These are phyloP conservation scores for Helicoverpa armigera DNA, from an alignment of 1,140 invertebrate genomes.

Conservation along the genomic window DNA sequence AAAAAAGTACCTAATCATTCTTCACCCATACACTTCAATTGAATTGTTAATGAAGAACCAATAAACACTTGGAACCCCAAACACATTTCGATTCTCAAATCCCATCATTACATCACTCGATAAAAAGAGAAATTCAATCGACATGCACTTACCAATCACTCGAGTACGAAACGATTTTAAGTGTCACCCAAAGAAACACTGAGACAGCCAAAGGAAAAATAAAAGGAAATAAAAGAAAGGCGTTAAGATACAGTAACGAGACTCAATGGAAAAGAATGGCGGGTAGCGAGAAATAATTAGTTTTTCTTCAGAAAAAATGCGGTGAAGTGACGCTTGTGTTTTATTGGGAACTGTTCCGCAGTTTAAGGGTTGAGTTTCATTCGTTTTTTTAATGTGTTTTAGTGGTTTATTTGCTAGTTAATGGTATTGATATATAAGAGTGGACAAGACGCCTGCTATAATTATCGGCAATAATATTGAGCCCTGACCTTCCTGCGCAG, in stretches of 20 bases:
- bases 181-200: slow-evolving; percentile 22
- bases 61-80: neutral
- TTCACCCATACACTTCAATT: neutral
- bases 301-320: slow-evolving; percentile 43
- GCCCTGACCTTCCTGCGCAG: too few species aligned
- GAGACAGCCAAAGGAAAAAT: slow-evolving; percentile 13
- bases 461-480: too few species aligned
- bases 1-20: neutral
- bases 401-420: neutral
- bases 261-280: slow-evolving; percentile 48
- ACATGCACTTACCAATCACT: slow-evolving; percentile 29
- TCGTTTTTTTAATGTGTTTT: neutral
- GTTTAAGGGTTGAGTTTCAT: neutral
- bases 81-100: neutral
- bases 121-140: slow-evolving; percentile 1
- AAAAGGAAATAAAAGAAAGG: slow-evolving; percentile 13
- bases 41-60: slow-evolving; percentile 1
- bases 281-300: slow-evolving; percentile 50
- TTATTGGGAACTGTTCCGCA: slow-evolving; percentile 17
- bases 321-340: slow-evolving; percentile 14
- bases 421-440: neutral
- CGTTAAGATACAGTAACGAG: slow-evolving; percentile 31
- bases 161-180: slow-evolving; percentile 12
- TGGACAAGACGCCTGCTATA: too few species aligned
- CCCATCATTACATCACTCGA: slow-evolving; percentile 17